Conservation (phyloP, 2,797 vertebrate species). For the Malacoctenus gilli region DNA sequence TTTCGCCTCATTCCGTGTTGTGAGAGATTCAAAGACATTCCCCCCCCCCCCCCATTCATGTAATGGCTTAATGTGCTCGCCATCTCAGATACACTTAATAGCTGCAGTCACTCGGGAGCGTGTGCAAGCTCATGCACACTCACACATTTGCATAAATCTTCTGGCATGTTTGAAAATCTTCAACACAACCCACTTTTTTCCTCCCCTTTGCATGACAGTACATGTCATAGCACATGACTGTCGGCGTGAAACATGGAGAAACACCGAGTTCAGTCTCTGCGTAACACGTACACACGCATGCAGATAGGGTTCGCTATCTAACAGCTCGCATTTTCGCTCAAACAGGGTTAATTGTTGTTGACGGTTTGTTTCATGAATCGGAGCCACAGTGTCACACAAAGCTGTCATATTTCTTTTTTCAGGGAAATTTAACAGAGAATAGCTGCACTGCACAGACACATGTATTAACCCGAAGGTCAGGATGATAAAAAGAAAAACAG, state of each 20-base stretch:
- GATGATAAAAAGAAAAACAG: neutral
- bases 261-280: neutral
- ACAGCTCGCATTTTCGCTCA: neutral
- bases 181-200: conserved; percentile 34
- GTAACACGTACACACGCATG: conserved; percentile 7
- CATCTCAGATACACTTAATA: conserved; percentile 30
- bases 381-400: neutral
- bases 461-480: neutral
- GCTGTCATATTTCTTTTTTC: neutral
- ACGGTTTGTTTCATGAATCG: neutral
- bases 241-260: conserved; percentile 13
- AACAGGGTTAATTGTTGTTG: neutral
- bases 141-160: conserved; percentile 47
- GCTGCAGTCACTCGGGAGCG: conserved; percentile 3
- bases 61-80: conserved; percentile 26
- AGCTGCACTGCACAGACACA: neutral
- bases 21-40: conserved; percentile 37
- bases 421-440: neutral
- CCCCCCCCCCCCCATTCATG: conserved; percentile 10
- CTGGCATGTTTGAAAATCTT: conserved; percentile 47
- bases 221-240: conserved; percentile 35
- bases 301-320: conserved; percentile 13
- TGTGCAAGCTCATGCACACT: neutral
- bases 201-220: conserved; percentile 51
- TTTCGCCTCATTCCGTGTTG: conserved; percentile 41